Base-by-base conservation (phyloP, 2,888 invertebrate species). In the Drosophila differens region DNA sequence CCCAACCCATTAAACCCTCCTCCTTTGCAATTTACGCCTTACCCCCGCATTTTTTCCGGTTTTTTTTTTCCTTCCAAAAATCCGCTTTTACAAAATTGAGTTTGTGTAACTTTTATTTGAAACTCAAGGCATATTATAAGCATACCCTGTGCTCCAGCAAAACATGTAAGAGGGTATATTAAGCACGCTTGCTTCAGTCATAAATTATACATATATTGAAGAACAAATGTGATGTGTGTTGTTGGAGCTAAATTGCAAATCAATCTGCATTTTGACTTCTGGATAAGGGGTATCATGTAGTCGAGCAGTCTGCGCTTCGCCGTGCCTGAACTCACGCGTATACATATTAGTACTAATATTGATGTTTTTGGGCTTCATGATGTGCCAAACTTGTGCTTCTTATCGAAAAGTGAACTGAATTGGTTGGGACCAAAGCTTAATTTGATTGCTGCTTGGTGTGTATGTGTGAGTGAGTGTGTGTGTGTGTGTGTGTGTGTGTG, bases 31-130 rank as follows among this genome's bases (percentile, higher is more conserved):
- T n/a, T 7, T n/a, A 28, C 30, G 47, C 22, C 16, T 52, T n/a
- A 12, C 10, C 12, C 1, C 10, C 4, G 5, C 28, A 22, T 28
- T 28, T 12, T 28, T 12, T 28, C 6, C 1, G 22, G 22, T n/a
- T 30, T 30, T 52, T 30, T 22, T 30, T 30, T 52, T n/a, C 19
- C 9, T 44, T 41, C 12, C 32, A 47, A 49, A 64, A 44, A 55
- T 61, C 55, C 39, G 66, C 76, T 65, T 73, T 79, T 54, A 71
- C 49, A 67, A 76, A 85, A 82, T 82, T 82, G 83, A 85, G 83
- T 82, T 82, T 85, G 62, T 73, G 83, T 73, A 80, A 82, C 85
- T 85, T 82, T 84, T 73, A 65, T 61, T 58, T 57, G 44, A 33
- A 53, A 7, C 57, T 33, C 72, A 60, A 28, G 33, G 64, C 64